Percentiles rank a stretch among this genome's conserved stretches.
phyloP scores from a whole-genome alignment of 2,888 invertebrate genomes.

The Anodontia alba region DNA sequence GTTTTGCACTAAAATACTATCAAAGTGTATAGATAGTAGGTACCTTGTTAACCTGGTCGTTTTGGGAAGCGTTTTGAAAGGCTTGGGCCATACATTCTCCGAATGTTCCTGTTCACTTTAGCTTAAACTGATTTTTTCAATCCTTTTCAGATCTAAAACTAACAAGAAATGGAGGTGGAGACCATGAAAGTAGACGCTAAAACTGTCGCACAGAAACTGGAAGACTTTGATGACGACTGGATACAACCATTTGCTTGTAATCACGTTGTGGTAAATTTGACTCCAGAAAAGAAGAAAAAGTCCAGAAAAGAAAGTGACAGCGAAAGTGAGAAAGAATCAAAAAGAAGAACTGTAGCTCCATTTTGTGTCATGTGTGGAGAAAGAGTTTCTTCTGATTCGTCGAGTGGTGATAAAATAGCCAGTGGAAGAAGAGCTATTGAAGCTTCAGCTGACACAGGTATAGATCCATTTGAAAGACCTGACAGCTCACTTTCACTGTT shows the following conservation, averaged over 20 bases:
- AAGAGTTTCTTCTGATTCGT: constrained; percentile 21
- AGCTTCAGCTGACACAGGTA: neutral
- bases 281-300: constrained; percentile 22
- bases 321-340: constrained; percentile 17
- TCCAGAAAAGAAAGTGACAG: constrained; percentile 15
- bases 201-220: neutral
- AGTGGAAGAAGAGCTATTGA: neutral
- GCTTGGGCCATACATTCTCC: too few relatives aligned
- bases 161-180: neutral
- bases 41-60: too few relatives aligned
- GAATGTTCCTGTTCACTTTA: too few relatives aligned
- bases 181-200: neutral
- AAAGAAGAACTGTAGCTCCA: neutral
- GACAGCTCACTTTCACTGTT: neutral
- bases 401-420: neutral
- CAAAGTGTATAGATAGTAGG: too few relatives aligned
- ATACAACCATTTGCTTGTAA: constrained; percentile 48
- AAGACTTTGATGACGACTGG: constrained; percentile 32
- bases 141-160: too few relatives aligned
- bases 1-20: too few relatives aligned
- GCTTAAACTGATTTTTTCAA: too few relatives aligned
- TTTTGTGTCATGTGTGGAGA: constrained; percentile 61
- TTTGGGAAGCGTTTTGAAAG: too few relatives aligned
- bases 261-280: constrained; percentile 52
- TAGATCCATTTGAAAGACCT: neutral